Evolutionary conservation across 2,113 vertebrate genomes (phyloP), one percentile per base, ranked within the genome.

Genomic region (Orycteropus afer): DNA sequence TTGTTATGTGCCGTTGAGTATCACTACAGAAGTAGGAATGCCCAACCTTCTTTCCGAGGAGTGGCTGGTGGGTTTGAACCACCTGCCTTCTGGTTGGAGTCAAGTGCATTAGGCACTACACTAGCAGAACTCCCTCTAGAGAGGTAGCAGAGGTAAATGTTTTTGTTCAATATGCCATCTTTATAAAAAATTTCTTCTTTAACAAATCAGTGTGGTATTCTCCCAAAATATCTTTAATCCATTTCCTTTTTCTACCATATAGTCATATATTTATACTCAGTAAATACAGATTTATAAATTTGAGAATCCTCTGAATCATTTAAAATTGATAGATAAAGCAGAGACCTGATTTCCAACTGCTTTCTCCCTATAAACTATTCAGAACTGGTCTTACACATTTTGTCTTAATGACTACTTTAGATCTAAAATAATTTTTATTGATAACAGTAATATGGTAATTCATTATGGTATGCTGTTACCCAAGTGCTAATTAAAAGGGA

Each of bases 401-500:
- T 88, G 96, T 96, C 78, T 96, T 96, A 98, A 95, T 97, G 91
- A 97, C 61, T 96, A 86, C 80, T 95, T 97, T 91, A 94, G 90
- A 98, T 96, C 63, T 63, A 78, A 97, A 97, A 97, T 93, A 97
- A 96, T 91, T 69, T 90, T 87, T 98, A 97, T 95, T 97, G 97
- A 91, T 98, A 98, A 97, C 57, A 95, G 93, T 98, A 98, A 97
- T 96, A 97, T 97, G 97, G 57, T 97, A 98, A 98, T 98, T 98
- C 97, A 97, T 98, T 98, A 98, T 65, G 78, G 93, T 97, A 95
- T 97, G 96, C 91, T 15, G 5, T 97, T 97, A 98, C 88, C 94
- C 89, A 95, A 97, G 97, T 97, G 96, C 98, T 98, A 98, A 98
- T 98, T 98, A 98, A 97, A 98, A 98, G 92, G 88, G 92, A 97